A percentile compares a stretch with the other conserved stretches of the same genome.
Evolutionary conservation across 64 coral and sea anemone genomes (phyloP).

Genomic region (Dendronephthya gigantea): DNA sequence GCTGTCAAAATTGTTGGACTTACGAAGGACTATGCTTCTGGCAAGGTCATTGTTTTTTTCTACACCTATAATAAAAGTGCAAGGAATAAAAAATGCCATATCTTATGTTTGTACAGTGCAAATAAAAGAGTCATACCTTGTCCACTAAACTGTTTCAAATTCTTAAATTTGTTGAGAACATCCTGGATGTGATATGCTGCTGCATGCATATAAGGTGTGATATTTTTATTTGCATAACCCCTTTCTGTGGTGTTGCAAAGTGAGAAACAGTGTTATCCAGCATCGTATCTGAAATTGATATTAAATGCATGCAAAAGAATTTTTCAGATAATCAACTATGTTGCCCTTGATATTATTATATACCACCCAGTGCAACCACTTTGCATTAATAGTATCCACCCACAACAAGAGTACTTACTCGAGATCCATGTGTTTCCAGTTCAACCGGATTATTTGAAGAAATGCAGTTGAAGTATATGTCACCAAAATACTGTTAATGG

Average conservation of each 20-base stretch:
- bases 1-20: too few relatives aligned
- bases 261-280: conserved; percentile 31
- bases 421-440: too few relatives aligned
- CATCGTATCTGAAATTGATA: conserved; percentile 11
- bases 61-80: conserved; percentile 6
- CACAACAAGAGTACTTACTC: too few relatives aligned
- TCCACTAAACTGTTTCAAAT: conserved; percentile 36
- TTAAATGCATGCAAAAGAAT: too few relatives aligned
- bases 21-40: not conserved
- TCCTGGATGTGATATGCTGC: conserved; percentile 27
- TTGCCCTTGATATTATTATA: too few relatives aligned
- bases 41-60: conserved; percentile 57
- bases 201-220: conserved; percentile 32
- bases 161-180: conserved; percentile 2
- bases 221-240: conserved; percentile 20
- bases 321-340: too few relatives aligned
- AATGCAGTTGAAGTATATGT: too few relatives aligned
- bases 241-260: not conserved
- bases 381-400: too few relatives aligned
- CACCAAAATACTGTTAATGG: too few relatives aligned
- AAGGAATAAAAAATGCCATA: not conserved
- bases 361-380: too few relatives aligned
- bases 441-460: too few relatives aligned
- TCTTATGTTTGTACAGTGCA: not conserved
- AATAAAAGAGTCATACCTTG: conserved; percentile 20